Evolutionary conservation across 2,888 invertebrate species (phyloP).

Genomic region (Pseudoips prasinana): DNA sequence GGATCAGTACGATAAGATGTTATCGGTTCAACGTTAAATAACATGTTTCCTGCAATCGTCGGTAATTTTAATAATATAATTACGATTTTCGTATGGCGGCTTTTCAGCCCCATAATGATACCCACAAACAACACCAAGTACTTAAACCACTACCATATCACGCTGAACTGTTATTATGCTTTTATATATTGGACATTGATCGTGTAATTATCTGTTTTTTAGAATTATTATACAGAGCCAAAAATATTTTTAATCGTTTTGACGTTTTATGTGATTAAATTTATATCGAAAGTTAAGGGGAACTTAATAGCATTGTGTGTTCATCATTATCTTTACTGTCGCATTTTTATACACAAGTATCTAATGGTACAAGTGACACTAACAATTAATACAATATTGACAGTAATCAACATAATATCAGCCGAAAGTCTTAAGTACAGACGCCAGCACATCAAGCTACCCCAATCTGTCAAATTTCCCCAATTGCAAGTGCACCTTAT

Average conservation of each 20-base stretch:
- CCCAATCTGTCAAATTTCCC: too few relatives aligned
- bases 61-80: slow-evolving; percentile 80
- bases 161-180: slow-evolving; percentile 43
- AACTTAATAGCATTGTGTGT: too few relatives aligned
- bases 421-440: too few relatives aligned
- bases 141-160: slow-evolving; percentile 28
- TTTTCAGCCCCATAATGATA: slow-evolving; percentile 62
- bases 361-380: too few relatives aligned
- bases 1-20: slow-evolving; percentile 73
- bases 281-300: too few relatives aligned
- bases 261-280: slow-evolving; percentile 7
- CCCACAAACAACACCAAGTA: slow-evolving; percentile 47
- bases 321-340: too few relatives aligned
- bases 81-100: slow-evolving; percentile 68
- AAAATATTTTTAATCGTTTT: slow-evolving; percentile 12
- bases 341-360: too few relatives aligned
- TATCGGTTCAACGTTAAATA: slow-evolving; percentile 77
- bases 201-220: slow-evolving; percentile 28
- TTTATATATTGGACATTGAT: slow-evolving; percentile 26
- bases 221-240: slow-evolving; percentile 7
- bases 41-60: slow-evolving; percentile 80
- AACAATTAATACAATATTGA: too few relatives aligned
- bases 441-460: too few relatives aligned
- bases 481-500: too few relatives aligned
- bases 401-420: too few relatives aligned